These are phyloP conservation scores for Ditula angustiorana DNA, from an alignment of 2,888 invertebrate species.

Conservation along the genomic window DNA sequence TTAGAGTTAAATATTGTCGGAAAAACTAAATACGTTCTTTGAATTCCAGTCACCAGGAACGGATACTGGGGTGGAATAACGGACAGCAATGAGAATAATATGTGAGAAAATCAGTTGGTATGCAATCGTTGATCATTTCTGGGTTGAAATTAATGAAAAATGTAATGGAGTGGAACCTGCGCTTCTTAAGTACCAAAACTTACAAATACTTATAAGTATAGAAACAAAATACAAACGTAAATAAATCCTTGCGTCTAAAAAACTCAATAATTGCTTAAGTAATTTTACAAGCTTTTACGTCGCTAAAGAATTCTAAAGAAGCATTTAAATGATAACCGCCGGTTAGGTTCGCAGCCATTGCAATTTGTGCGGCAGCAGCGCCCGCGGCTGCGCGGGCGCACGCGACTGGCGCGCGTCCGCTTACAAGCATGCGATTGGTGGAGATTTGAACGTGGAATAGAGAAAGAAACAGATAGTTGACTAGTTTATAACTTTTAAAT, in stretches of 20 bases:
- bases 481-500: neutral
- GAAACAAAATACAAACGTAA: neutral
- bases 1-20: no score
- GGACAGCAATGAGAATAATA: no score
- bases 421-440: constrained; percentile 67
- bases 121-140: no score
- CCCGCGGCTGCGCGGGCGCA: constrained; percentile 58
- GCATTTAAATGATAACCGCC: constrained; percentile 58
- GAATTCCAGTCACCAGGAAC: no score
- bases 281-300: constrained; percentile 57
- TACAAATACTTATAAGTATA: no score
- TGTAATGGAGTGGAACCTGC: no score
- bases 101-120: no score
- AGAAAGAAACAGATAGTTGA: neutral
- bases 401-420: constrained; percentile 67
- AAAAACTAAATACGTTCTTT: no score
- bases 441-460: neutral
- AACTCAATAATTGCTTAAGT: neutral
- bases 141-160: no score
- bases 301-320: constrained; percentile 70
- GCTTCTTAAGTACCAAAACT: no score
- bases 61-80: no score
- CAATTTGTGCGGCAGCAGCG: constrained; percentile 62
- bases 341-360: constrained; percentile 34
- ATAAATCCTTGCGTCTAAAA: constrained; percentile 6